phyloP scores from a whole-genome alignment of 1,140 invertebrate species.

The Drosophila repleta region DNA sequence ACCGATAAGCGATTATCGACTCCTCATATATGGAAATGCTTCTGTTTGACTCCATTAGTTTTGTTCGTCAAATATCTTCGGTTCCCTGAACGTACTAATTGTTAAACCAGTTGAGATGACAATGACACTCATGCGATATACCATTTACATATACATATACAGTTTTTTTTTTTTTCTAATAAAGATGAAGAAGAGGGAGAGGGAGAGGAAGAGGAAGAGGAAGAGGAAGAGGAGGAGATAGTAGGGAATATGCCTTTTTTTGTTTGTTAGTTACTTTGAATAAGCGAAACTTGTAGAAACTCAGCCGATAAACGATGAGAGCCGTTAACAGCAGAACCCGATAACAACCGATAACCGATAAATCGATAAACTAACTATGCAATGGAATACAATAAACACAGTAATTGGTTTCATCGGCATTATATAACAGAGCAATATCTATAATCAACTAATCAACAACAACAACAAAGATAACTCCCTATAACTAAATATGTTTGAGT shows the following conservation, averaged over 20 bases:
- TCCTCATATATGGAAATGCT: no score
- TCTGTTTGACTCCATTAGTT: no score
- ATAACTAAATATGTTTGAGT: slow-evolving; percentile 76
- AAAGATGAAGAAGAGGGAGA: slow-evolving; percentile 3
- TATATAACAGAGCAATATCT: slow-evolving; percentile 41
- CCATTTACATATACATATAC: slow-evolving; percentile 35
- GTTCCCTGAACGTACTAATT: slow-evolving; percentile 6
- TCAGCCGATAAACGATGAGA: slow-evolving; percentile 29
- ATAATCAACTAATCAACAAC: slow-evolving; percentile 29
- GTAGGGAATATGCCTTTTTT: slow-evolving; percentile 63
- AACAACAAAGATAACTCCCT: slow-evolving; percentile 6
- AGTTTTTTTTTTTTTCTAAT: slow-evolving; percentile 61
- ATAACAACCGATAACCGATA: slow-evolving; percentile 25
- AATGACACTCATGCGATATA: slow-evolving; percentile 17
- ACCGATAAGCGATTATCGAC: not conserved
- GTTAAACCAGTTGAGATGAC: slow-evolving; percentile 26
- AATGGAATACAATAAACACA: slow-evolving; percentile 63
- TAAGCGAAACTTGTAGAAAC: slow-evolving; percentile 75
- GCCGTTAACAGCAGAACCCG: slow-evolving; percentile 14
- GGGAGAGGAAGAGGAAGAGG: no score
- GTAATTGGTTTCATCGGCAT: slow-evolving; percentile 77
- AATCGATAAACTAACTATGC: slow-evolving; percentile 27
- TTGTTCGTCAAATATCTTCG: no score
- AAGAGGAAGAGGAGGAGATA: not conserved
- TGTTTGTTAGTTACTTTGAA: slow-evolving; percentile 57